Base-by-base conservation (phyloP, 2,888 invertebrate species). In the Eulithis prunata region DNA sequence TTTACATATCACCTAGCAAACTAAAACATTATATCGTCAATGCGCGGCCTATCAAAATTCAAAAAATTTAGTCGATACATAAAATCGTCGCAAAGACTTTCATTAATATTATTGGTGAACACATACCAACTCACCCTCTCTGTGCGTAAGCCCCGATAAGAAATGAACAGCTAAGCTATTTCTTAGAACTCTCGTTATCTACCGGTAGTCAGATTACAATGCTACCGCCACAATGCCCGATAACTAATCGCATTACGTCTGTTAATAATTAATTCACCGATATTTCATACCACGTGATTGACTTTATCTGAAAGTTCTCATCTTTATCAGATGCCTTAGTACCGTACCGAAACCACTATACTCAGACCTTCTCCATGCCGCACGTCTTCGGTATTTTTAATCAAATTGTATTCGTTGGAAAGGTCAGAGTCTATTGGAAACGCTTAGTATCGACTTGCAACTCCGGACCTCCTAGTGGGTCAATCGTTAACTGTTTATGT, bases 191-290 rank as follows among this genome's bases (percentile, higher is more conserved):
- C 68, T 72, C 68, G 73, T 74, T 74, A 74, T 72, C 65, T 67
- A 78, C 78, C 75, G 70, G 79, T 78, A 80, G 80, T 82, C 77
- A 78, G 79, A 83, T 83, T 79, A 85, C 84, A 86, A 86, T 83
- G 78, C 82, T 86, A 85, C 87, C 77, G 83, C 80, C 72, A 79
- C 85, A 80, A 82, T 77, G 81, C 76, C 75, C 77, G 87, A 87
- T 87, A 86, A 82, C 84, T 89, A 87, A 88, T 88, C 88, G 85
- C 82, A 88, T 88, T 87, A 88, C 81, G 81, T 83, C 81, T 85
- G 80, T 84, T 82, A 84, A 84, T 89, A 89, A 89, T 88, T 89
- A 88, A 87, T 87, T 87, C 85, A 80, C 83, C 78, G 85, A 88
- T 86, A 87, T 88, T 87, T 87, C 85, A 87, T 87, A 83, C 79